Conservation (phyloP, 2,888 invertebrate genomes). For the Noctua janthe region DNA sequence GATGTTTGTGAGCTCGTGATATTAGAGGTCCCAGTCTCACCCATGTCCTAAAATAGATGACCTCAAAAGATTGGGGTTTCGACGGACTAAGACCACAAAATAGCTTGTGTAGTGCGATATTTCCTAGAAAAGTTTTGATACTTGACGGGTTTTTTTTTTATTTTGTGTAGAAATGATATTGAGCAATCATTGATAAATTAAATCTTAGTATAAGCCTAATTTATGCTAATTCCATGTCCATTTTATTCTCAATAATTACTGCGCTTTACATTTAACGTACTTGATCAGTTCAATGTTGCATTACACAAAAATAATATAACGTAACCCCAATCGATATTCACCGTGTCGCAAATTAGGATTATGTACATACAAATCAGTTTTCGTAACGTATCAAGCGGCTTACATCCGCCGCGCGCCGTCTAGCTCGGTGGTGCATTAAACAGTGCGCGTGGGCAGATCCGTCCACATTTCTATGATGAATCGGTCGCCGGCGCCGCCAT, state of each 20-base stretch:
- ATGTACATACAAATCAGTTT: conserved; percentile 71
- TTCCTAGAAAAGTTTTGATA: conserved; percentile 40
- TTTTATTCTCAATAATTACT: conserved; percentile 14
- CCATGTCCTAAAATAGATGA: conserved; percentile 60
- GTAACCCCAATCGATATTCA: conserved; percentile 52
- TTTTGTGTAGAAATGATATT: neutral
- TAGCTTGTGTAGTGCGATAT: conserved; percentile 19
- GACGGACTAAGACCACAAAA: conserved; percentile 42
- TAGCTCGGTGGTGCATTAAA: conserved; percentile 78
- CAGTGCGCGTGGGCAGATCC: conserved; percentile 85
- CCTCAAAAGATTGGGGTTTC: conserved; percentile 55
- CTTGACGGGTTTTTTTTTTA: conserved; percentile 12
- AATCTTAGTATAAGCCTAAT: neutral
- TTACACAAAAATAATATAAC: conserved; percentile 57
- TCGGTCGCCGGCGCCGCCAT: conserved; percentile 82
- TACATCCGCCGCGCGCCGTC: conserved; percentile 69
- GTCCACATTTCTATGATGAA: conserved; percentile 90
- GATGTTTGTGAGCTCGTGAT: conserved; percentile 36
- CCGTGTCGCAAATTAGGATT: conserved; percentile 66
- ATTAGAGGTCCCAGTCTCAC: conserved; percentile 39
- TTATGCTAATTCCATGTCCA: neutral
- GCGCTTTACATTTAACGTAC: conserved; percentile 6
- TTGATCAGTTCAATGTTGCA: conserved; percentile 35
- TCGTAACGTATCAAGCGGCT: conserved; percentile 72
- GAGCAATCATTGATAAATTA: neutral